Percentiles rank a stretch among this genome's conserved stretches.
Conservation (phyloP, 2,113 vertebrate species). For the Dinomys branickii region DNA sequence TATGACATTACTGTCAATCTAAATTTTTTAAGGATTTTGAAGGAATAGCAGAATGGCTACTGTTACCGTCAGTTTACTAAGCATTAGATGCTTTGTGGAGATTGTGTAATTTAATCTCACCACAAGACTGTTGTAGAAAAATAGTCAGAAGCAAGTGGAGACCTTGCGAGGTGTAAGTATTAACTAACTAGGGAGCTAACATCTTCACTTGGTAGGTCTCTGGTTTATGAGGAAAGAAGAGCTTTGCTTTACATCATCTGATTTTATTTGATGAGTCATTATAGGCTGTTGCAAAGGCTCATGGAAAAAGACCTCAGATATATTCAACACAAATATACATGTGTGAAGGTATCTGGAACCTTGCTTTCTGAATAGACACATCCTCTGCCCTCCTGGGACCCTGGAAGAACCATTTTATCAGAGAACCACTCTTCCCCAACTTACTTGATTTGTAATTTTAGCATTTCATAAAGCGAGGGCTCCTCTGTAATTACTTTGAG, state of each 20-base stretch:
- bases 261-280: neutral
- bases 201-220: neutral
- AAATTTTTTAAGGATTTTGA: neutral
- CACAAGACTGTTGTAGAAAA: neutral
- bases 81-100: neutral
- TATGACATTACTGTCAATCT: constrained; percentile 8
- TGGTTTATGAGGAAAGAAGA: neutral
- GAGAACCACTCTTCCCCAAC: neutral
- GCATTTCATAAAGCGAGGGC: neutral
- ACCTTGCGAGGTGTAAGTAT: neutral
- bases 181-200: neutral
- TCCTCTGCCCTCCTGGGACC: neutral
- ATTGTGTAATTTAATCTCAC: constrained; percentile 10
- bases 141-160: neutral
- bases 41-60: neutral
- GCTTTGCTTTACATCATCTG: neutral
- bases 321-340: neutral
- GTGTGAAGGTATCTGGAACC: neutral
- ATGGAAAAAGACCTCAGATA: neutral
- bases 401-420: constrained; percentile 36
- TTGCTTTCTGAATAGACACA: neutral
- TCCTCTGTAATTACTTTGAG: neutral
- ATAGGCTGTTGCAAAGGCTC: neutral
- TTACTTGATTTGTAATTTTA: constrained; percentile 62
- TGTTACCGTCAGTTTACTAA: neutral